Base-by-base conservation (phyloP, 1,140 invertebrate species). In the Pygmarrhopalites habei region DNA sequence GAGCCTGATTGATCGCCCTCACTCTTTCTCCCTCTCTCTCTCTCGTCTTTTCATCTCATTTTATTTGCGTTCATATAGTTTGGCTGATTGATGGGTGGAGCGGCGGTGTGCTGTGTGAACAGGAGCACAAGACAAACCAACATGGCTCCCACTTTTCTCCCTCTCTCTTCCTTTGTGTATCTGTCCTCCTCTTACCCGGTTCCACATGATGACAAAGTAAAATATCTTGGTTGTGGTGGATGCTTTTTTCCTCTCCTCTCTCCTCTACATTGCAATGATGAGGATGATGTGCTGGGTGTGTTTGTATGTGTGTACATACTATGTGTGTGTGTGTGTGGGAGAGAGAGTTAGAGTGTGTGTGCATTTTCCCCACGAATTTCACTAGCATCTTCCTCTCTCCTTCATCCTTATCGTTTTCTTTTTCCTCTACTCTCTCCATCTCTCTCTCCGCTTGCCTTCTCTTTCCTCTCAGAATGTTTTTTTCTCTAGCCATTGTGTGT, bases 181-280 rank as follows among this genome's bases (percentile, higher is more conserved):
- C n/a, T n/a, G n/a, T 35, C 5, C 15, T 35, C 15, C 32, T 35
- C 15, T 25, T 43, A 49, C 30, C 53, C 49, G 60, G 41, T 53
- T 61, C 51, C 41, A 25, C 17, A 47, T 60, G 58, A 60, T 61
- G 60, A 53, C 60, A 61, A 61, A 61, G n/a, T n/a, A n/a, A n/a
- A n/a, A n/a, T n/a, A n/a, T n/a, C n/a, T n/a, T n/a, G n/a, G n/a
- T n/a, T n/a, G n/a, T n/a, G n/a, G n/a, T n/a, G n/a, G n/a, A n/a
- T n/a, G n/a, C 32, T 35, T 7, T 15, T 35, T 15, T 35, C 5
- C 32, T 35, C 32, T 35, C 5, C 32, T 47, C 19, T 56, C 7
- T 56, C 7, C 53, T n/a, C 5, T 56, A 35, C 51, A 7, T 30
- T 28, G 28, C 23, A 26, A 53, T 53, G 51, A 28, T 53, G 51